A percentile compares a stretch with the other conserved stretches of the same genome.
These are phyloP conservation scores for Caradrina kadenii DNA, from an alignment of 2,888 invertebrate genomes.

Conservation along the genomic window DNA sequence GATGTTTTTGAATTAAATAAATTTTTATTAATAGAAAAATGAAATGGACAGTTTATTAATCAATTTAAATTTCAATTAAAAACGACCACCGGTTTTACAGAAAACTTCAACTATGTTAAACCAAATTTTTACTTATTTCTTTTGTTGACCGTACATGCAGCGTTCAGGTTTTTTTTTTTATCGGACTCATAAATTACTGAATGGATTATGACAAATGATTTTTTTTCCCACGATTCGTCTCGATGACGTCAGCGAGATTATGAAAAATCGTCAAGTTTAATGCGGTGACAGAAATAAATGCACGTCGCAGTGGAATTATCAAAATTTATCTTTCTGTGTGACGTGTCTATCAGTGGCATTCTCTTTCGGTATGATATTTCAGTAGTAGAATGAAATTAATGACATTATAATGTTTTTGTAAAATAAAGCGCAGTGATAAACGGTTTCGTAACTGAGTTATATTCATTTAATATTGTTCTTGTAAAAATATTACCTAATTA, in stretches of 20 bases:
- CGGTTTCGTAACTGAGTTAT: background rate
- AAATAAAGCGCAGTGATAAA: background rate
- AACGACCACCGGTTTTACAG: too few relatives aligned
- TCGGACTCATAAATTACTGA: slow-evolving; percentile 45
- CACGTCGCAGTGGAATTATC: slow-evolving; percentile 39
- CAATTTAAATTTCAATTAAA: too few relatives aligned
- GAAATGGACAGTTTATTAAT: too few relatives aligned
- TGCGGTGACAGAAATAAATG: slow-evolving; percentile 60
- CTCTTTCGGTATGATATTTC: slow-evolving; percentile 9
- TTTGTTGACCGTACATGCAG: background rate
- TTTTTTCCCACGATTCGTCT: slow-evolving; percentile 41
- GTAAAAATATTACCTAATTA: too few relatives aligned
- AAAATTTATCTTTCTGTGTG: slow-evolving; percentile 29
- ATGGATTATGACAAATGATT: slow-evolving; percentile 38
- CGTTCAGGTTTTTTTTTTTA: slow-evolving; percentile 29
- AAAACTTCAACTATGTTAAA: too few relatives aligned
- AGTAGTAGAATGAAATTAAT: background rate
- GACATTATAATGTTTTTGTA: background rate
- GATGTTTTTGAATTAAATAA: too few relatives aligned
- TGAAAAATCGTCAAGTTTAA: slow-evolving; percentile 54
- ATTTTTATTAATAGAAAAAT: too few relatives aligned
- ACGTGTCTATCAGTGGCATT: slow-evolving; percentile 20
- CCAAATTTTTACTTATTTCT: too few relatives aligned
- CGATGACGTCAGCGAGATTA: slow-evolving; percentile 47
- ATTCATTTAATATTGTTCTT: slow-evolving; percentile 8